These are phyloP conservation scores for Epizoanthus illoricatus DNA, from an alignment of 92 coral and sea anemone genomes.

Conservation along the genomic window DNA sequence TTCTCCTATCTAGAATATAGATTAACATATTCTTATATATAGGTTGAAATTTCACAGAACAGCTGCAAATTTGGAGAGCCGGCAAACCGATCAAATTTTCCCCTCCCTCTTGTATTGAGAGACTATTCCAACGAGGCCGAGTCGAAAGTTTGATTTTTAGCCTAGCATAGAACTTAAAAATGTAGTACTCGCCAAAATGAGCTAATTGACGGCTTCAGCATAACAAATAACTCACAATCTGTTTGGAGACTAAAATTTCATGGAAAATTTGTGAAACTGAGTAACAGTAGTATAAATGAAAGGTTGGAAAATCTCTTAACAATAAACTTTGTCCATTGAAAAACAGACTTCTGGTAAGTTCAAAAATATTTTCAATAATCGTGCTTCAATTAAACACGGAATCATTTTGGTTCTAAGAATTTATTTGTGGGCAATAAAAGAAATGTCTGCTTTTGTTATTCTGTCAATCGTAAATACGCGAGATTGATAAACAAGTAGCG, in stretches of 20 bases:
- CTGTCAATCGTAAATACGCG: not conserved
- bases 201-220: not conserved
- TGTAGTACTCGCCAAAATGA: too few relatives aligned
- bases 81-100: too few relatives aligned
- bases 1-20: not conserved
- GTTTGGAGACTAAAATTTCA: too few relatives aligned
- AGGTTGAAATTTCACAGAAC: not conserved
- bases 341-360: not conserved
- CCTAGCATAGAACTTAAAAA: not conserved
- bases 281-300: too few relatives aligned
- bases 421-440: not conserved
- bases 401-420: not conserved
- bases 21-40: not conserved
- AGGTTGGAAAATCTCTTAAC: not conserved
- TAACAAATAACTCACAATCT: not conserved
- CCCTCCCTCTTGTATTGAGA: too few relatives aligned
- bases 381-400: not conserved
- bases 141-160: too few relatives aligned
- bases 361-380: not conserved
- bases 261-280: too few relatives aligned
- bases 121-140: too few relatives aligned
- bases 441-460: not conserved
- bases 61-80: not conserved
- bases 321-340: not conserved
- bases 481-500: not conserved